Evolutionary conservation across 2,797 vertebrate species (phyloP), one percentile per base, ranked within the genome.

Genomic region (Macropodus opercularis): DNA sequence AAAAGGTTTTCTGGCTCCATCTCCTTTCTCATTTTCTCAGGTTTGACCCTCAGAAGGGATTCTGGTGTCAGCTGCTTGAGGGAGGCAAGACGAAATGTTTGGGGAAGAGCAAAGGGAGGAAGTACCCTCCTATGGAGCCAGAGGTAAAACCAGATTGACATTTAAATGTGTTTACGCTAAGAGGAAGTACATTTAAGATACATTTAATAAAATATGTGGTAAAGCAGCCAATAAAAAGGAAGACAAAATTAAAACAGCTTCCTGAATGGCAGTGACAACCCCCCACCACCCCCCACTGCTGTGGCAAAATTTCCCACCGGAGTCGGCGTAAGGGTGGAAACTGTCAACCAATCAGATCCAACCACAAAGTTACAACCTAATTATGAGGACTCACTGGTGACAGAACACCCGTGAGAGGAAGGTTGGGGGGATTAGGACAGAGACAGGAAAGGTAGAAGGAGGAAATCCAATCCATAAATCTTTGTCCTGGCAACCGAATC

Each of bases 41-140:
- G 81, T 99, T 98, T 82, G 95, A 98, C 80, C 95, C 95, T 76
- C 95, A 98, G 84, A 99, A 98, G 87, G 97, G 97, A 18, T 98
- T 98, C 80, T 99, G 97, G 97, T 98, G 97, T 86, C 96, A 98
- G 76, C 87, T 98, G 17, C 69, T 98, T 48, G 97, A 98, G 75
- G 96, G 96, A 79, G 97, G 97, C 51, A 95, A 93, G 86, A 98
- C 95, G 26, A 98, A 97, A 89, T 99, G 97, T 85, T 93, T 98
- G 79, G 96, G 97, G 12, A 98, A 96, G 85, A 98, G 94, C 86
- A 98, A 98, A 92, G 96, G 96, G 51, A 91, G 95, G 62, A 98
- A 94, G 84, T 98, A 99, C 32, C 93, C 95, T 39, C 89, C 95
- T 7, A 99, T 99, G 97, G 94, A 96, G 82, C 84, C 92, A 64